Conservation (phyloP, 2,797 vertebrate species). For the Hemibagrus guttatus region DNA sequence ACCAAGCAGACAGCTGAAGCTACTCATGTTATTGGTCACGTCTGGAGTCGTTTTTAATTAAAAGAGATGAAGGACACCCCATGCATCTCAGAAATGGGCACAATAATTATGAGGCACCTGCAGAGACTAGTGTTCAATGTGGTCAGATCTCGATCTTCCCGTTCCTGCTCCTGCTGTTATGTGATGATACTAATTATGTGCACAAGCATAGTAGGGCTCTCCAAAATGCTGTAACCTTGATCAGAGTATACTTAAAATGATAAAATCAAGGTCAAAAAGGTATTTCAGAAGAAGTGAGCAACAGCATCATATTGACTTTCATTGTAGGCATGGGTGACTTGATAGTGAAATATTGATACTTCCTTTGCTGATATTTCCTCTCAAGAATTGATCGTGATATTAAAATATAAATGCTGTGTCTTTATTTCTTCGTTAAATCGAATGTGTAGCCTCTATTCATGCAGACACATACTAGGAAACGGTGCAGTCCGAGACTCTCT, state of each 20-base stretch:
- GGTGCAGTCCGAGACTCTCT: not conserved
- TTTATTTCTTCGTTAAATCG: not conserved
- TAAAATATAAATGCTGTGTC: constrained; percentile 11
- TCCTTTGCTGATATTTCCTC: constrained; percentile 28
- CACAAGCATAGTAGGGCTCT: not conserved
- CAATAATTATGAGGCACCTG: constrained; percentile 41
- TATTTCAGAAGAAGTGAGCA: constrained; percentile 6
- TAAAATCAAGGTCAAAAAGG: constrained; percentile 2
- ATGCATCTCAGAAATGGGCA: constrained; percentile 21
- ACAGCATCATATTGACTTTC: constrained; percentile 18
- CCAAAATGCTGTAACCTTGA: not conserved
- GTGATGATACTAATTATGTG: constrained; percentile 33
- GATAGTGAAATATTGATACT: constrained; percentile 25
- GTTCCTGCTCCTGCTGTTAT: constrained; percentile 27
- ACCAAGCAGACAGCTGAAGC: constrained; percentile 5
- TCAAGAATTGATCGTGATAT: not conserved
- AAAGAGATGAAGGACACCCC: constrained; percentile 37
- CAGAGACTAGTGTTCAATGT: constrained; percentile 21
- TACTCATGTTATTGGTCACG: constrained; percentile 17
- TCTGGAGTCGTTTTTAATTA: constrained; percentile 48
- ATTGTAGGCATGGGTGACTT: constrained; percentile 3
- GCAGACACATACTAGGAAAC: not conserved
- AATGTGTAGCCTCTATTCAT: not conserved
- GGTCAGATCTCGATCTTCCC: not conserved
- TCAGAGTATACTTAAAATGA: not conserved